Evolutionary conservation across 2,888 invertebrate species (phyloP).

Genomic region (Helicoverpa assulta): DNA sequence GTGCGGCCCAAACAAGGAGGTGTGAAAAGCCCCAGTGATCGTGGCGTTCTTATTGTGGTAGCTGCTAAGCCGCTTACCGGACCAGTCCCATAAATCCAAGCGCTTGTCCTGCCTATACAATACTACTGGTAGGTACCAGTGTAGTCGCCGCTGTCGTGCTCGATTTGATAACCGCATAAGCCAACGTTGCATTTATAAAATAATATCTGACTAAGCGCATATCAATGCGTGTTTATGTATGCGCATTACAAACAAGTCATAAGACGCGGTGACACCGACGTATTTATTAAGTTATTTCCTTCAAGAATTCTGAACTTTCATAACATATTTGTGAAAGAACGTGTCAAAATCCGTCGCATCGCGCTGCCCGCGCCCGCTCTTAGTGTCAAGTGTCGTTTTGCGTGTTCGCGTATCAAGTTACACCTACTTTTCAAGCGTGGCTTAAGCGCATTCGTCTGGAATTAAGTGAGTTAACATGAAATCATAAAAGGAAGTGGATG

Average conservation of each 20-base stretch:
- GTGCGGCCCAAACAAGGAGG: conserved; percentile 85
- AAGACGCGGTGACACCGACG: conserved; percentile 2
- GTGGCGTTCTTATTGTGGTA: conserved; percentile 82
- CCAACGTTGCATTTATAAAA: conserved; percentile 41
- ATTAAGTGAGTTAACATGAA: conserved; percentile 81
- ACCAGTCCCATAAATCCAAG: conserved; percentile 82
- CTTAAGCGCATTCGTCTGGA: conserved; percentile 75
- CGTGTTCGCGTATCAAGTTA: conserved; percentile 81
- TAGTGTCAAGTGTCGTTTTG: conserved; percentile 81
- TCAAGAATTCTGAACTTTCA: conserved; percentile 22
- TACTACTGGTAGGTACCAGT: conserved; percentile 36
- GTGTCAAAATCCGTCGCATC: conserved; percentile 73
- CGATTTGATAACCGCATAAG: conserved; percentile 53
- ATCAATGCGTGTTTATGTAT: conserved; percentile 38
- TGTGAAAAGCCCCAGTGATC: conserved; percentile 86
- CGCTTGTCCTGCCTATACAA: conserved; percentile 54
- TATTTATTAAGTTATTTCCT: conserved; percentile 10
- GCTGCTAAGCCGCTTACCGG: conserved; percentile 85
- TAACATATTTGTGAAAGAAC: conserved; percentile 46
- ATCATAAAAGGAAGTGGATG: conserved; percentile 68
- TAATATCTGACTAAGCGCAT: conserved; percentile 48
- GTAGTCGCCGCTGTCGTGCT: conserved; percentile 41
- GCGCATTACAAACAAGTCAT: conserved; percentile 10
- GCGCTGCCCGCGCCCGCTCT: conserved; percentile 63
- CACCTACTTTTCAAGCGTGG: conserved; percentile 71